phyloP scores from a whole-genome alignment of 2,888 invertebrate genomes.

The Limnephilus lunatus region DNA sequence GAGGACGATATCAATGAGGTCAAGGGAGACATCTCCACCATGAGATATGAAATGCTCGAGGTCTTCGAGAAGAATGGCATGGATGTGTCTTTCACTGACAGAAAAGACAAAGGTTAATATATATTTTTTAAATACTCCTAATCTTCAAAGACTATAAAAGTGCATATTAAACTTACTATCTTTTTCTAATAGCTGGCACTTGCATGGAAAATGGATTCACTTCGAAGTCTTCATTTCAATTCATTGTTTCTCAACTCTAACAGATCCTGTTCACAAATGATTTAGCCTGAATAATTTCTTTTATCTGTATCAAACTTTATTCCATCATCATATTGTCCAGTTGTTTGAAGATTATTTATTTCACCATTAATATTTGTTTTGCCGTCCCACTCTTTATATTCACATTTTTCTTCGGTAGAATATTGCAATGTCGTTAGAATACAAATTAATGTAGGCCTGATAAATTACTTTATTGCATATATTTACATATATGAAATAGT shows the following conservation, averaged over 20 bases:
- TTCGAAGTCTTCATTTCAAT: neutral
- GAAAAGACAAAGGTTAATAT: slow-evolving; percentile 75
- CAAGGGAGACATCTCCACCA: slow-evolving; percentile 94
- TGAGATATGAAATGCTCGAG: slow-evolving; percentile 94
- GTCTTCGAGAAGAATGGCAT: slow-evolving; percentile 92
- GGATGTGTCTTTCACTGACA: slow-evolving; percentile 86
- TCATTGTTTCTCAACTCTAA: neutral
- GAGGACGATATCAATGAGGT: slow-evolving; percentile 97
- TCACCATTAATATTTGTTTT: neutral
- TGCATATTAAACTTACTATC: no score
- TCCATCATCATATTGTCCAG: neutral
- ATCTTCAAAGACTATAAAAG: no score
- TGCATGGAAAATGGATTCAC: no score
- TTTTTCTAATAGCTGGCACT: neutral
- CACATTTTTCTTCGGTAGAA: no score
- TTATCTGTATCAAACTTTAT: neutral
- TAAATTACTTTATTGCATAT: no score
- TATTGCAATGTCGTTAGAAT: no score
- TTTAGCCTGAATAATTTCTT: neutral
- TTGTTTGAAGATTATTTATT: neutral
- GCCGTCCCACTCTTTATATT: neutral
- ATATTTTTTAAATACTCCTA: no score
- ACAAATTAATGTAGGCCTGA: no score
- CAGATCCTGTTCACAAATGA: neutral
- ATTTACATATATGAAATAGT: no score